Evolutionary conservation across 2,113 vertebrate species (phyloP).

Genomic region (Fregetta grallaria): DNA sequence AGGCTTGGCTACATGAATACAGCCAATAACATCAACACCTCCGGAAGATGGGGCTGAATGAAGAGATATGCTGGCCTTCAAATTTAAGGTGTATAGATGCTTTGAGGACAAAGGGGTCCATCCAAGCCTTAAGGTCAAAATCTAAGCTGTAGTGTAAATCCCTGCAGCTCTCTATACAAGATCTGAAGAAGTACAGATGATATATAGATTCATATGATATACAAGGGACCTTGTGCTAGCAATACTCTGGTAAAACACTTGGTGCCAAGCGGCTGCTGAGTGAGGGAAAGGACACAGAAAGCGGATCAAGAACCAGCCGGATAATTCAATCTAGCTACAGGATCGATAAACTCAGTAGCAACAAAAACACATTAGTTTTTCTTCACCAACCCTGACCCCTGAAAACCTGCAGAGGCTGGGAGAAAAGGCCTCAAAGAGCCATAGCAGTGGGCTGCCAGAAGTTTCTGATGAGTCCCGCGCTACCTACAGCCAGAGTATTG

Average conservation of each 20-base stretch:
- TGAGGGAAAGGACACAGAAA: not conserved
- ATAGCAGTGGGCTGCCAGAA: not conserved
- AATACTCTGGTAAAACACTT: not conserved
- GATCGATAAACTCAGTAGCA: not conserved
- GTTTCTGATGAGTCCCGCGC: not conserved
- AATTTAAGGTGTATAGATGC: not conserved
- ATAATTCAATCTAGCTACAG: not conserved
- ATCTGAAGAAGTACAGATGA: not conserved
- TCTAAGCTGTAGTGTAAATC: not conserved
- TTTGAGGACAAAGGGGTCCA: not conserved
- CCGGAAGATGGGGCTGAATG: not conserved
- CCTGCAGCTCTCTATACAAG: not conserved
- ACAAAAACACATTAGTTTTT: not conserved
- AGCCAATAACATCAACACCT: not conserved
- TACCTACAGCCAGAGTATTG: not conserved
- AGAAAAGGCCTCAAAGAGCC: not conserved
- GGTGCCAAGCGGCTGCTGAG: not conserved
- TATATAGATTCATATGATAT: not conserved
- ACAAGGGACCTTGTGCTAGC: not conserved
- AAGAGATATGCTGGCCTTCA: not conserved
- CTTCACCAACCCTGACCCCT: not conserved
- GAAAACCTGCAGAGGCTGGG: not conserved
- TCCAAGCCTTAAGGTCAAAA: not conserved
- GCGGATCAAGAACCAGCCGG: not conserved
- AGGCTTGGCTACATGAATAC: not conserved